A percentile compares a stretch with the other conserved stretches of the same genome.
Conservation (phyloP, 2,797 vertebrate genomes). For the Novumbra hubbsi region DNA sequence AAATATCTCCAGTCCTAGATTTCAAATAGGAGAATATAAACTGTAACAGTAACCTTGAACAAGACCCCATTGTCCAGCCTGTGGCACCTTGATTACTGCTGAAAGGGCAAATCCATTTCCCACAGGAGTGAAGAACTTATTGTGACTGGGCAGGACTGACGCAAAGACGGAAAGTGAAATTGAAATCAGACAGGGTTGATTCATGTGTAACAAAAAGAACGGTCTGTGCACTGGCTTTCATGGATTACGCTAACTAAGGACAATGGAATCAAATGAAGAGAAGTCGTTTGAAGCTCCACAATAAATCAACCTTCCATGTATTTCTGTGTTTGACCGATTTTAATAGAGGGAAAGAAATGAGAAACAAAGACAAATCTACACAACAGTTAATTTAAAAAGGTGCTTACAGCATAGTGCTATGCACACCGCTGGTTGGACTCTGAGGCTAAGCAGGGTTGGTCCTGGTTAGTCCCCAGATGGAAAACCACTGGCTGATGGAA, state of each 20-base stretch:
- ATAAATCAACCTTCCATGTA: constrained; percentile 37
- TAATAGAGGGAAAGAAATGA: constrained; percentile 27
- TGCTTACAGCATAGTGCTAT: no score
- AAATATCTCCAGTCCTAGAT: background rate
- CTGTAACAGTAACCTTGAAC: constrained; percentile 24
- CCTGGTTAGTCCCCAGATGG: no score
- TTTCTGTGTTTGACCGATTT: constrained; percentile 37
- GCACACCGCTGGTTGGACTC: no score
- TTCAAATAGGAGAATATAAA: constrained; percentile 27
- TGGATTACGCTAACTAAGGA: constrained; percentile 37
- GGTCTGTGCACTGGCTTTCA: constrained; percentile 38
- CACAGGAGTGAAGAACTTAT: constrained; percentile 24
- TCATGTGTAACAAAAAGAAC: constrained; percentile 35
- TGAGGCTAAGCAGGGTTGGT: no score
- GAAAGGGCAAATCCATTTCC: constrained; percentile 42
- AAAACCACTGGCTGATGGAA: no score
- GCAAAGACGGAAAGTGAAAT: constrained; percentile 28
- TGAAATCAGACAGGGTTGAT: constrained; percentile 45
- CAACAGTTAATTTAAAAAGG: constrained; percentile 52
- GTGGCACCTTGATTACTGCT: constrained; percentile 10
- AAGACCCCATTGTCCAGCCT: constrained; percentile 32
- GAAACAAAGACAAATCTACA: constrained; percentile 33
- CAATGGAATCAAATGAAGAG: constrained; percentile 52
- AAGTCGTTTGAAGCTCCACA: constrained; percentile 51
- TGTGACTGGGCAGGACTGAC: constrained; percentile 31